Base-by-base conservation (phyloP, 1,140 invertebrate species). In the Ectropis grisescens region DNA sequence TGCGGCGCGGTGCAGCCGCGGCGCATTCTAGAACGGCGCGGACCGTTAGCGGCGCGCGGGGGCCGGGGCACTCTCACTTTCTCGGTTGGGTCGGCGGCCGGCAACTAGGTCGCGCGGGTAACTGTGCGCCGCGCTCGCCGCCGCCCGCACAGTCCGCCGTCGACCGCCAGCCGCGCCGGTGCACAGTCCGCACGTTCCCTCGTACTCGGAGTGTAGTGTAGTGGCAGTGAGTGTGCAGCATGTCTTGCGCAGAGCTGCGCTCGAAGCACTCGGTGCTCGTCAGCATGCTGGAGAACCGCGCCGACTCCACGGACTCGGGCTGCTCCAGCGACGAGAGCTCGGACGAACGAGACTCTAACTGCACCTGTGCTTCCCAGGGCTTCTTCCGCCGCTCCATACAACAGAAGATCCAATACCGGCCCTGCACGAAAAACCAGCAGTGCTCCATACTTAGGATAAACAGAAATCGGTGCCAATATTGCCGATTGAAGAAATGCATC, bases 381-480 rank as follows among this genome's bases (percentile, higher is more conserved):
- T 93, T 93, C 85, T 93, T 93, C 85, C 85, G 91, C 37, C 87
- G 91, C 58, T 93, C 93, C 83, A 98, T 98, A 71, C 96, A 98
- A 84, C 96, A 98, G 86, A 98, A 98, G 85, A 98, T 98, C 47
- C 95, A 97, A 81, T 98, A 98, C 85, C 88, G 96, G 56, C 95
- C 96, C 16, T 98, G 96, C 85, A 97, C 95, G 61, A 97, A 98
- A 84, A 97, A 96, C 80, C 96, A 98, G 79, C 94, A 98, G 86
- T 98, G 96, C 85, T 93, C 93, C 82, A 98, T 98, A 57, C 86
- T 98, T 35, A 88, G 95, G 52, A 97, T 97, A 84, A 98, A 98
- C 86, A 88, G 97, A 69, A 98, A 98, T 83, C 89, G 96, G 53
- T 98, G 97, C 84, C 96, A 98, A 76, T 97, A 96, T 80, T 98